Percentiles rank a stretch among this genome's conserved stretches.
Evolutionary conservation across 2,888 invertebrate genomes (phyloP).

Genomic region (Pandemis heparana): DNA sequence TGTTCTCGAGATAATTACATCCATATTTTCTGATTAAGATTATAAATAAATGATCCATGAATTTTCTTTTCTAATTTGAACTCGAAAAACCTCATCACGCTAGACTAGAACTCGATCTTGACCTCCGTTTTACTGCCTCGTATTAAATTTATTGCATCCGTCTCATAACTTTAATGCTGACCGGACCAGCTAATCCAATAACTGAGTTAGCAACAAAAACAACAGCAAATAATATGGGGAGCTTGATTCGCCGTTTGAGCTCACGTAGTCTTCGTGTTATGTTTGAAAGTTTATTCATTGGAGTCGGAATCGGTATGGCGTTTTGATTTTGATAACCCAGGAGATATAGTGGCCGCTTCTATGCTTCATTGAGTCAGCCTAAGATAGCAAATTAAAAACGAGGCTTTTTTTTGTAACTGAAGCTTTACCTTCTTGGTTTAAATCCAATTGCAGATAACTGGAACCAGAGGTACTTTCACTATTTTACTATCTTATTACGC

Average conservation of each 20-base stretch:
- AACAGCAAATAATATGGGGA: slow-evolving; percentile 23
- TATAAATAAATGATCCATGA: slow-evolving; percentile 1
- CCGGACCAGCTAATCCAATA: slow-evolving; percentile 30
- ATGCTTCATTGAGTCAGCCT: background rate
- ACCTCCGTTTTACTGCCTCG: slow-evolving; percentile 10
- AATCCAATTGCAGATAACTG: no score
- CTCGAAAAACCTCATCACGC: slow-evolving; percentile 4
- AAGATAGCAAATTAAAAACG: background rate
- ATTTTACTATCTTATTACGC: no score
- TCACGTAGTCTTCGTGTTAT: slow-evolving; percentile 7
- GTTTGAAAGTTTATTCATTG: background rate
- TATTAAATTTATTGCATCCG: slow-evolving; percentile 38
- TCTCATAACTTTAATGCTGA: slow-evolving; percentile 33
- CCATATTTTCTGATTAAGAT: background rate
- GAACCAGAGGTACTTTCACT: no score
- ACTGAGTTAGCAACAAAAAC: slow-evolving; percentile 32
- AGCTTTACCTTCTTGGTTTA: no score
- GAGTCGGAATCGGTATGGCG: background rate
- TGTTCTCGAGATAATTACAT: background rate
- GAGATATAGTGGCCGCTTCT: background rate
- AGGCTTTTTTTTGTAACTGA: background rate
- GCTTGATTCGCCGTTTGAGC: slow-evolving; percentile 17
- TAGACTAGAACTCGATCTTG: slow-evolving; percentile 11
- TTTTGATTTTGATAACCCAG: background rate
- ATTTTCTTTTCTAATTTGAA: slow-evolving; percentile 16